Conservation (phyloP, 2,797 vertebrate genomes). For the Apodemus agrarius region DNA sequence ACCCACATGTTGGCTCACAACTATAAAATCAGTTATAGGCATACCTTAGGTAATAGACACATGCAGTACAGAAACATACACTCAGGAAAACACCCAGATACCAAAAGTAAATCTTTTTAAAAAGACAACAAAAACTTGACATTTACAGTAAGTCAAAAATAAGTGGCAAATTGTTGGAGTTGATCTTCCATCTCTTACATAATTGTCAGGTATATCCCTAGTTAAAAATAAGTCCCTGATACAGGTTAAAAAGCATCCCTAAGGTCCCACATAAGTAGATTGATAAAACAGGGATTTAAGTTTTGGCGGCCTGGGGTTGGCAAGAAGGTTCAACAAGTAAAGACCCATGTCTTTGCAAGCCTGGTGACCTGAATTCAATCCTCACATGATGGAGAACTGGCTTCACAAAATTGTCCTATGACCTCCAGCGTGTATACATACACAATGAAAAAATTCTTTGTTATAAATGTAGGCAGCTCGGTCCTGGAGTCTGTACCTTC, state of each 20-base stretch:
- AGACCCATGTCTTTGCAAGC: neutral
- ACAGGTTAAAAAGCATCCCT: constrained; percentile 17
- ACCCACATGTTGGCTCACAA: neutral
- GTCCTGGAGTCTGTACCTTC: neutral
- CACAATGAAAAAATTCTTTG: neutral
- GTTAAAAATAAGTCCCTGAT: constrained; percentile 26
- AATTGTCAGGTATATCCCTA: constrained; percentile 16
- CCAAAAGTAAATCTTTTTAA: neutral
- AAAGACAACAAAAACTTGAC: neutral
- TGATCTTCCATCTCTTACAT: neutral
- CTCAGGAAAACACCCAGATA: neutral
- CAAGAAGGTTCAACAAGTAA: neutral
- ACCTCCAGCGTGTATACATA: neutral
- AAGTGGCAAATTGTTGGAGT: neutral
- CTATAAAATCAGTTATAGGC: neutral
- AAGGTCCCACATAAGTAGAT: constrained; percentile 19
- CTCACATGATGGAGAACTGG: neutral
- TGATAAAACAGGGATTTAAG: constrained; percentile 26
- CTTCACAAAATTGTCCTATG: neutral
- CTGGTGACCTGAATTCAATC: neutral
- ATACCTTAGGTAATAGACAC: neutral
- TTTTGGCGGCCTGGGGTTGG: neutral
- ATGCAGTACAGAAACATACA: neutral
- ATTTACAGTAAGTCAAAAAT: constrained; percentile 13
- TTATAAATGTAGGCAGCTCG: constrained; percentile 18